Evolutionary conservation across 1,140 invertebrate genomes (phyloP).

Genomic region (Dendroctonus valens): DNA sequence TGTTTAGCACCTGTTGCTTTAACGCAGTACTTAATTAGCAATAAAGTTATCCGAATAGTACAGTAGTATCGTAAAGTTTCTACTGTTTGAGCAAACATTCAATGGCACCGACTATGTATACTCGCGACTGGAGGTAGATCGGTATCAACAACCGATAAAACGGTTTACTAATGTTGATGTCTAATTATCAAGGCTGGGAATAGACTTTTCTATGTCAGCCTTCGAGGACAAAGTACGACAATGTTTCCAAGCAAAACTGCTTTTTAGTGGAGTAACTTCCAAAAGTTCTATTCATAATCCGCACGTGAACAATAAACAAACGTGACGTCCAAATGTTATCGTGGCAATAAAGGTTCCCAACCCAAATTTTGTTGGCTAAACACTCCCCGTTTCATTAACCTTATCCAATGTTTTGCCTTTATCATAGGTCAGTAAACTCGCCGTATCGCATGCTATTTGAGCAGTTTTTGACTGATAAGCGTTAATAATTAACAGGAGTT

Average conservation of each 20-base stretch:
- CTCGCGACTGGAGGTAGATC: background rate
- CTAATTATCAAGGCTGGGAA: constrained; percentile 10
- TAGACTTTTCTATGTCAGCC: constrained; percentile 6
- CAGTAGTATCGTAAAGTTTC: background rate
- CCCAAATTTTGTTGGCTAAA: background rate
- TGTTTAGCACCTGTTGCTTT: too few relatives aligned
- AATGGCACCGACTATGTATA: too few relatives aligned
- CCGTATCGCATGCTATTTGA: constrained; percentile 19
- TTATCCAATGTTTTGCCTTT: constrained; percentile 17
- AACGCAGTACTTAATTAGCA: too few relatives aligned
- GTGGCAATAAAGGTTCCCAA: too few relatives aligned
- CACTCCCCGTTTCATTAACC: constrained; percentile 7
- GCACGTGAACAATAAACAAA: background rate
- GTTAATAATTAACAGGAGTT: constrained; percentile 5
- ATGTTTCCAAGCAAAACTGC: background rate
- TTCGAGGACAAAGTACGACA: background rate
- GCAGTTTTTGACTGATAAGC: constrained; percentile 26
- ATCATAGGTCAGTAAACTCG: constrained; percentile 29
- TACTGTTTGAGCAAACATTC: background rate
- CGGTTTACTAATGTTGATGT: constrained; percentile 1
- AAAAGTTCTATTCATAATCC: background rate
- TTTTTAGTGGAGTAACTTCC: background rate
- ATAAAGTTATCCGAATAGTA: too few relatives aligned
- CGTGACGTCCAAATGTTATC: too few relatives aligned
- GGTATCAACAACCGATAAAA: constrained; percentile 23